Evolutionary conservation across 2,113 vertebrate species (phyloP).

Genomic region (Columbina picui): DNA sequence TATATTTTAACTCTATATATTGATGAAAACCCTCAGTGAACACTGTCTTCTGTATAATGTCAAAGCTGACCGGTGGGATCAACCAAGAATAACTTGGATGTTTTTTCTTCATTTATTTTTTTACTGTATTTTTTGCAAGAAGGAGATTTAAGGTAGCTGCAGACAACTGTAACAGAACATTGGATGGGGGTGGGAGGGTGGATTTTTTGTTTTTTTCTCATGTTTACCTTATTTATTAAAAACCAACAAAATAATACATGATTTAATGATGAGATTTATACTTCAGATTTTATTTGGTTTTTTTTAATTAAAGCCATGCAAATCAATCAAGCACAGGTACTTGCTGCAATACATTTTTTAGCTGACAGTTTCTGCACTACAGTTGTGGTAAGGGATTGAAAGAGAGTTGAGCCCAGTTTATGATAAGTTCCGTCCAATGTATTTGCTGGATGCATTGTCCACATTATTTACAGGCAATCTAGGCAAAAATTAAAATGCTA

Average conservation of each 20-base stretch:
- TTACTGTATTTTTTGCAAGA: not conserved
- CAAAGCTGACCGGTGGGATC: not conserved
- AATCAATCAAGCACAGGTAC: rapidly evolving
- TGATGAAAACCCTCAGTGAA: not conserved
- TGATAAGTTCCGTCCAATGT: not conserved
- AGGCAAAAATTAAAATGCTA: not conserved
- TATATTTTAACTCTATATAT: not conserved
- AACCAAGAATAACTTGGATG: not conserved
- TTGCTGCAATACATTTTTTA: not conserved
- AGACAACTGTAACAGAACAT: not conserved
- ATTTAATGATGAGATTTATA: not conserved
- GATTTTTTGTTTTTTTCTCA: not conserved
- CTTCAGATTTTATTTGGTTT: not conserved
- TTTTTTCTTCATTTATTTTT: not conserved
- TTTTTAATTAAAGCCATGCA: not conserved
- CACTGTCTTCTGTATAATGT: not conserved
- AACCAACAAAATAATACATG: not conserved
- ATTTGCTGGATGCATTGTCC: not conserved
- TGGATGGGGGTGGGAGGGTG: too few relatives aligned
- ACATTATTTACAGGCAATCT: not conserved
- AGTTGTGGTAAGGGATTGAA: not conserved
- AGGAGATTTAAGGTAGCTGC: not conserved
- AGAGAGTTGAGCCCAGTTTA: not conserved
- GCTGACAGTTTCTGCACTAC: not conserved
- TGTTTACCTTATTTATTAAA: not conserved